Conservation (phyloP, 35 echinoderm and acorn worm genomes). For the Heliocidaris erythrogramma region DNA sequence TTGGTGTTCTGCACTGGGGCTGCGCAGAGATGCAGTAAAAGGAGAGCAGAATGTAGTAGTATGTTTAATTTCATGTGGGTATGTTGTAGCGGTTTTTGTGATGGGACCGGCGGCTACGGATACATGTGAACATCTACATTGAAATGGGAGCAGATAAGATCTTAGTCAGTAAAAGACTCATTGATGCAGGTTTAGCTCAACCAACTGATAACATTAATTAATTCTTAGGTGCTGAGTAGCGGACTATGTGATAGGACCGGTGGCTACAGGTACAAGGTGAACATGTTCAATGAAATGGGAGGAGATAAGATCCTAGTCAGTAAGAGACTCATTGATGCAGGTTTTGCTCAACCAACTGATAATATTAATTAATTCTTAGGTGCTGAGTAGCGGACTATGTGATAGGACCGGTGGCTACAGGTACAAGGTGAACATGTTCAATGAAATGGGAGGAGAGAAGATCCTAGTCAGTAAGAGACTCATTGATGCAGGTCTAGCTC, state of each 20-base stretch:
- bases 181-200: too few species aligned
- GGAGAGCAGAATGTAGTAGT: too few species aligned
- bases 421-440: constrained; percentile 47
- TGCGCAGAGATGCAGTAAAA: too few species aligned
- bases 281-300: constrained; percentile 40
- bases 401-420: not conserved
- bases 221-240: constrained; percentile 23
- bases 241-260: not conserved
- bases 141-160: too few species aligned
- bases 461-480: constrained; percentile 46
- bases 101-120: too few species aligned
- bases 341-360: constrained; percentile 18
- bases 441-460: constrained; percentile 42
- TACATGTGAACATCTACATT: too few species aligned
- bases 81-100: too few species aligned
- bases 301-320: constrained; percentile 46
- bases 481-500: constrained; percentile 37
- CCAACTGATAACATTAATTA: too few species aligned
- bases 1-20: too few species aligned
- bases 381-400: not conserved
- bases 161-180: too few species aligned
- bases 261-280: constrained; percentile 17
- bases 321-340: constrained; percentile 45
- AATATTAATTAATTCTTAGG: not conserved
- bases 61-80: too few species aligned